These are phyloP conservation scores for Melanerpes formicivorus DNA, from an alignment of 2,113 vertebrate species.

Conservation along the genomic window DNA sequence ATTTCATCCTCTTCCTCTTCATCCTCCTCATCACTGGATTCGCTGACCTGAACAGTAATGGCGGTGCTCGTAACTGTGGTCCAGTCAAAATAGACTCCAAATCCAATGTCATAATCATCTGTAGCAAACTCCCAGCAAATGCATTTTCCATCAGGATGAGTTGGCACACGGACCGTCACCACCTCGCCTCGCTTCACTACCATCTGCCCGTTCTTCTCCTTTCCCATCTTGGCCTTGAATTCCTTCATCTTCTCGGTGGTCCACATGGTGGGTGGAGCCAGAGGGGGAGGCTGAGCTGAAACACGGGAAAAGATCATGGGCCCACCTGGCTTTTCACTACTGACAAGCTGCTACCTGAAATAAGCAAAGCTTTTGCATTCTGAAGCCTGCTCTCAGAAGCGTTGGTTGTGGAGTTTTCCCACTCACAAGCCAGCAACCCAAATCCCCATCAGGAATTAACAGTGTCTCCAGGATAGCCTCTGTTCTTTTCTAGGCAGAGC, in stretches of 20 bases:
- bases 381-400: background rate
- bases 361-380: background rate
- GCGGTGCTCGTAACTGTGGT: slow-evolving; percentile 89
- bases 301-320: background rate
- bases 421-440: background rate
- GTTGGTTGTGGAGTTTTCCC: background rate
- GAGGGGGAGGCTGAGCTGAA: slow-evolving; percentile 84
- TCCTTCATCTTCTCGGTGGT: slow-evolving; percentile 89
- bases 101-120: slow-evolving; percentile 95
- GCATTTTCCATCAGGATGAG: slow-evolving; percentile 89
- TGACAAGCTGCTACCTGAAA: background rate
- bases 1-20: slow-evolving; percentile 89
- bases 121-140: slow-evolving; percentile 99
- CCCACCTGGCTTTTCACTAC: background rate
- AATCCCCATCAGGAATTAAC: background rate
- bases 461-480: background rate
- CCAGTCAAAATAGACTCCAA: slow-evolving; percentile 98
- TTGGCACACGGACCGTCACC: slow-evolving; percentile 94
- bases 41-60: slow-evolving; percentile 97
- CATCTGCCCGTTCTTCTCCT: slow-evolving; percentile 89
- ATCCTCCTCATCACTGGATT: slow-evolving; percentile 97
- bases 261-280: slow-evolving; percentile 89
- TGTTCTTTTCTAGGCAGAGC: background rate
- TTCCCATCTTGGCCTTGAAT: slow-evolving; percentile 89
- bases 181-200: slow-evolving; percentile 95